Evolutionary conservation across 2,888 invertebrate species (phyloP).

Genomic region (Lasioglossum figueresi): DNA sequence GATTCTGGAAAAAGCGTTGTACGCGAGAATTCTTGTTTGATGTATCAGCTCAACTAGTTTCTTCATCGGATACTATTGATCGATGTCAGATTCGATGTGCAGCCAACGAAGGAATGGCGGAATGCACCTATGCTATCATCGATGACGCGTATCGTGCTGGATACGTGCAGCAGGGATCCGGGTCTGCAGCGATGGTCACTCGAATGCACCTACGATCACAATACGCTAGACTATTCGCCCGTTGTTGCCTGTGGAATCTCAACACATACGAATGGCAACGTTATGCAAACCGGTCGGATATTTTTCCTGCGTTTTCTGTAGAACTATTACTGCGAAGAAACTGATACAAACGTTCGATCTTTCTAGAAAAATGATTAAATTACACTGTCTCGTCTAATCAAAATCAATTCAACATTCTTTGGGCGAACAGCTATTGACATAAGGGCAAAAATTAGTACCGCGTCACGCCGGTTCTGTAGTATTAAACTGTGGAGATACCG

Average conservation of each 20-base stretch:
- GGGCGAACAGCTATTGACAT: too few species aligned
- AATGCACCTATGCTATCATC: conserved; percentile 34
- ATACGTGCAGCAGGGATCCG: conserved; percentile 49
- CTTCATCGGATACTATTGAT: neutral
- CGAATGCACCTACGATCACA: conserved; percentile 50
- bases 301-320: neutral
- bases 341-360: neutral
- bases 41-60: neutral
- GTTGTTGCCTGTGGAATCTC: conserved; percentile 16
- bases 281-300: conserved; percentile 34
- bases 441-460: too few species aligned
- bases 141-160: conserved; percentile 51
- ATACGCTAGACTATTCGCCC: conserved; percentile 20
- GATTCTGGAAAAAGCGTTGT: neutral
- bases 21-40: conserved; percentile 1
- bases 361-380: neutral
- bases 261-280: conserved; percentile 21
- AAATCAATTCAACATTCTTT: neutral
- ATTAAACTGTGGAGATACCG: too few species aligned
- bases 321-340: neutral
- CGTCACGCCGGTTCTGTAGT: too few species aligned
- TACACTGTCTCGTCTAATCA: neutral
- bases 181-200: conserved; percentile 47
- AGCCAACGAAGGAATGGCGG: conserved; percentile 9
- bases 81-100: neutral